phyloP scores from a whole-genome alignment of 1,140 invertebrate species.

The Caenorhabditis latens region DNA sequence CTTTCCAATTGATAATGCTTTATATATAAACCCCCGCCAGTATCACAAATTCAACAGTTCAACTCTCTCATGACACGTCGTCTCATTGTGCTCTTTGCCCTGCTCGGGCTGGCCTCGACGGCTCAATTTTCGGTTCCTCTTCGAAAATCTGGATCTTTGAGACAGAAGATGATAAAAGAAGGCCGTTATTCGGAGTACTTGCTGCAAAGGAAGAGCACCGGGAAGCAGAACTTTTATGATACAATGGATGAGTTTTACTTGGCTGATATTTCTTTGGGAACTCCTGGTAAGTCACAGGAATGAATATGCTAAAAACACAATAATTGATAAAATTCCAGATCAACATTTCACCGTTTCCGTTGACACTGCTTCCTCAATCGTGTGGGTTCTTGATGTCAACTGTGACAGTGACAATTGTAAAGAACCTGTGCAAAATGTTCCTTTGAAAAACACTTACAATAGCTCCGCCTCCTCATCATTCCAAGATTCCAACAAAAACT shows the following conservation, averaged over 20 bases:
- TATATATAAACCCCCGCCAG: background rate
- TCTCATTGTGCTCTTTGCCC: background rate
- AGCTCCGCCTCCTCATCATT: background rate
- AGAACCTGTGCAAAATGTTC: background rate
- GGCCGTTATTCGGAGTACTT: background rate
- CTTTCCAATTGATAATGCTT: background rate
- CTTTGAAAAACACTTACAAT: background rate
- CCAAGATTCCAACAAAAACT: background rate
- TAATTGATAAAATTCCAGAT: background rate
- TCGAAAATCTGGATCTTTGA: background rate
- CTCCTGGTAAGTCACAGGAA: background rate
- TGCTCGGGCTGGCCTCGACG: background rate
- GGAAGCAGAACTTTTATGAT: background rate
- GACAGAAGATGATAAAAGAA: background rate
- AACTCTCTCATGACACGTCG: background rate
- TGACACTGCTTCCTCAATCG: background rate
- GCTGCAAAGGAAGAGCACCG: background rate
- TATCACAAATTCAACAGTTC: background rate
- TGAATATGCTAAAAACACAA: too few species aligned
- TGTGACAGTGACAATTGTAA: background rate
- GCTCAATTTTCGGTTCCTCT: background rate
- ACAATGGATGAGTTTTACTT: background rate
- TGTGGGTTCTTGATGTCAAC: conserved; percentile 7
- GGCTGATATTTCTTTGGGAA: background rate
- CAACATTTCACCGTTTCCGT: background rate